Evolutionary conservation across 2,888 invertebrate species (phyloP).

Genomic region (Drosophila pullipes): DNA sequence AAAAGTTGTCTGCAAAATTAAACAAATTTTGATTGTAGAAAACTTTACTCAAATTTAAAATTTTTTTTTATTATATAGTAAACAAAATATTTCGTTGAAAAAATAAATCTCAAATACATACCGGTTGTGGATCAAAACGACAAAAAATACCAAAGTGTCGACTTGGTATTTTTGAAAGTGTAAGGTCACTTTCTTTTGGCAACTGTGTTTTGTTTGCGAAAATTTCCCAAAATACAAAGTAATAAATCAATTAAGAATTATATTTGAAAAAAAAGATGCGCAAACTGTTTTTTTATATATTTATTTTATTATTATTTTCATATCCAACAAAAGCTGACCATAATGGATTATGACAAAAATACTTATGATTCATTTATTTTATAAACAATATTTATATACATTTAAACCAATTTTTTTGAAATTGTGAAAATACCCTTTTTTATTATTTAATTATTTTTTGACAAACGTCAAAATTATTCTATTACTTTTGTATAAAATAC

Average conservation of each 20-base stretch:
- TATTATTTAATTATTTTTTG: background rate
- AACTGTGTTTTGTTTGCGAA: background rate
- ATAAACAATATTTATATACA: background rate
- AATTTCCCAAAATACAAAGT: background rate
- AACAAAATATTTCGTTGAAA: background rate
- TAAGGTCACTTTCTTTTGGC: background rate
- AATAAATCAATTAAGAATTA: background rate
- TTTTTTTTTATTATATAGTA: background rate
- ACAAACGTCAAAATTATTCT: background rate
- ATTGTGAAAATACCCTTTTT: background rate
- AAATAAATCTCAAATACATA: background rate
- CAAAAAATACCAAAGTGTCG: background rate
- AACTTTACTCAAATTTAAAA: background rate
- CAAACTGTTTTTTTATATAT: background rate
- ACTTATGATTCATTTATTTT: background rate
- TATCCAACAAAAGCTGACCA: background rate
- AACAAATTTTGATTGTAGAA: background rate
- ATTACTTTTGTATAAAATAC: background rate
- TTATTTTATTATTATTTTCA: background rate
- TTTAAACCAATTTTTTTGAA: background rate
- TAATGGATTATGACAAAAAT: background rate
- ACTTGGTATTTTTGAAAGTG: background rate
- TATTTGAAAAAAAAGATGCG: background rate
- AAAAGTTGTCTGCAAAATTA: background rate
- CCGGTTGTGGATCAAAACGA: background rate